Percentiles rank a stretch among this genome's conserved stretches.
Evolutionary conservation across 2,797 vertebrate genomes (phyloP).

Genomic region (Limosa lapponica): DNA sequence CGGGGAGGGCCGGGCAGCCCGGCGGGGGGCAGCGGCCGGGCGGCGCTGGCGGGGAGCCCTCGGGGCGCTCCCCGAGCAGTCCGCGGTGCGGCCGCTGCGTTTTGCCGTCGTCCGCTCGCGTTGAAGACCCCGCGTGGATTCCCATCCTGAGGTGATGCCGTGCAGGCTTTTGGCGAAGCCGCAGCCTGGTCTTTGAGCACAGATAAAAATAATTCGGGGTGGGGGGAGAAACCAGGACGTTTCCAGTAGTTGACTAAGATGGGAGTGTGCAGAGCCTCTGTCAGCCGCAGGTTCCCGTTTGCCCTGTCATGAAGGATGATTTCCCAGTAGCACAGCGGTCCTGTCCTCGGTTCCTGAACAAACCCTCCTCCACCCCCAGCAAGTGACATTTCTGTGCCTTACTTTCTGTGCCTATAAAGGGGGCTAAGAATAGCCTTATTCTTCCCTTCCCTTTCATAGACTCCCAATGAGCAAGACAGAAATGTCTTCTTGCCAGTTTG

Average conservation of each 20-base stretch:
- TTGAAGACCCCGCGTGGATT: neutral
- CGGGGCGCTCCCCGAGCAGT: neutral
- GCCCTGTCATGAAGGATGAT: neutral
- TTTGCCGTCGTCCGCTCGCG: neutral
- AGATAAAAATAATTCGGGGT: neutral
- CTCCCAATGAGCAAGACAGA: neutral
- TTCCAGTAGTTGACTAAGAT: neutral
- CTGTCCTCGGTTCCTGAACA: neutral
- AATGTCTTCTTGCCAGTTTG: neutral
- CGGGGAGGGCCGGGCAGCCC: neutral
- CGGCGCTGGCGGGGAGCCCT: neutral
- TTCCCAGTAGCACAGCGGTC: neutral
- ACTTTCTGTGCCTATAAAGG: neutral
- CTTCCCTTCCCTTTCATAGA: neutral
- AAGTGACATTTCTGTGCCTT: neutral
- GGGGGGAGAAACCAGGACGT: neutral
- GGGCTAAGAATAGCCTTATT: conserved; percentile 1
- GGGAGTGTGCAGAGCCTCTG: neutral
- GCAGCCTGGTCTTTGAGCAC: neutral
- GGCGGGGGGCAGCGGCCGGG: neutral
- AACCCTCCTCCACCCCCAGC: neutral
- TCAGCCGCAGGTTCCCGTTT: neutral
- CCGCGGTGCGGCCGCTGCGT: rapidly evolving
- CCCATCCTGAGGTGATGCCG: neutral
- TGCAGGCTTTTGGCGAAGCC: neutral